phyloP scores from a whole-genome alignment of 2,888 invertebrate genomes.

The Aphelenchoides bicaudatus region DNA sequence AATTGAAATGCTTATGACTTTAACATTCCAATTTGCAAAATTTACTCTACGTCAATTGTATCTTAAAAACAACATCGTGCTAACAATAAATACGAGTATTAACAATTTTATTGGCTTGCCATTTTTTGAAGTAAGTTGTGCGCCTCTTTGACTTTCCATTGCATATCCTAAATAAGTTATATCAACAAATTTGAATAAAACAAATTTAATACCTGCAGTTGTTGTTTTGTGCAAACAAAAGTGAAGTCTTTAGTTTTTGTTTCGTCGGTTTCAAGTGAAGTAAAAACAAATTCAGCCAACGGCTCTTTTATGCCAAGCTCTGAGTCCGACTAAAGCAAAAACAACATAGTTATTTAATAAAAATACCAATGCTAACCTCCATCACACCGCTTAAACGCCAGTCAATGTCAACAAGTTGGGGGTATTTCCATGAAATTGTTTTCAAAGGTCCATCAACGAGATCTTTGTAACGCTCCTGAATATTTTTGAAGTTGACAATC shows the following conservation, averaged over 20 bases:
- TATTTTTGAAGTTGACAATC: neutral
- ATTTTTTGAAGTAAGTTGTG: constrained; percentile 36
- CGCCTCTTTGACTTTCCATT: constrained; percentile 39
- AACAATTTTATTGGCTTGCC: constrained; percentile 22
- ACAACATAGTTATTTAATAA: neutral
- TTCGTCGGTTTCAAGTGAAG: constrained; percentile 22
- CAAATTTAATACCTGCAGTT: constrained; percentile 23
- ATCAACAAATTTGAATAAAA: constrained; percentile 6
- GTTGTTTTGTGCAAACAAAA: constrained; percentile 26
- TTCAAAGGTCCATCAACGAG: constrained; percentile 7
- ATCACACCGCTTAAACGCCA: constrained; percentile 34
- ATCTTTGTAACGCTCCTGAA: constrained; percentile 1
- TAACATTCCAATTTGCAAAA: neutral
- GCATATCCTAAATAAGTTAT: constrained; percentile 28
- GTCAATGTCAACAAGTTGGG: constrained; percentile 33
- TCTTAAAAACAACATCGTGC: neutral
- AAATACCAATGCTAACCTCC: constrained; percentile 28
- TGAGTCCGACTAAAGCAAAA: constrained; percentile 32
- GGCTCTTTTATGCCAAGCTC: constrained; percentile 35
- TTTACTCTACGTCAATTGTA: neutral
- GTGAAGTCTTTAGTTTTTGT: constrained; percentile 19
- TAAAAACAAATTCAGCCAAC: constrained; percentile 33
- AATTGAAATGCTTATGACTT: neutral
- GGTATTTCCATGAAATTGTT: constrained; percentile 31
- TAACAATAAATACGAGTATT: neutral